Conservation (phyloP, 2,888 invertebrate genomes). For the Didymodactylos carnosus region DNA sequence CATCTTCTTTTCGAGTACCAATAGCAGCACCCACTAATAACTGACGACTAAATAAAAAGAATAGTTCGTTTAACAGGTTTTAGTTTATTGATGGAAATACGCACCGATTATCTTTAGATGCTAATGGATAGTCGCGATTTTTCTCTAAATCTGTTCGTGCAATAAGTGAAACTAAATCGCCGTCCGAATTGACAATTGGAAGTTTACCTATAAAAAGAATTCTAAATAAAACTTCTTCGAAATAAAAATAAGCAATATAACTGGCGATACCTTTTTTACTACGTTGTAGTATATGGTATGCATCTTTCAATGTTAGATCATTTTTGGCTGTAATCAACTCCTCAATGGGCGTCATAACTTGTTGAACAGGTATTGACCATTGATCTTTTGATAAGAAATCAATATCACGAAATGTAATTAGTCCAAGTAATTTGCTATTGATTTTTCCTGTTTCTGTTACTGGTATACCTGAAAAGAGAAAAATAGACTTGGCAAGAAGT, state of each 20-base stretch:
- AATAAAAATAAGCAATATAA: no score
- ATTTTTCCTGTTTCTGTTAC: conserved; percentile 58
- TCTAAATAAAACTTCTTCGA: no score
- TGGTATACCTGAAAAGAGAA: not conserved
- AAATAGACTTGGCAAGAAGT: not conserved
- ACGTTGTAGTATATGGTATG: conserved; percentile 76
- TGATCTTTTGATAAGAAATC: conserved; percentile 56
- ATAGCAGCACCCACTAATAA: conserved; percentile 34
- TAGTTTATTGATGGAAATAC: no score
- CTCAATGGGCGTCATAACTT: conserved; percentile 64
- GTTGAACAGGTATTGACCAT: conserved; percentile 27
- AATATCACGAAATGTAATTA: conserved; percentile 89
- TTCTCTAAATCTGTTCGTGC: conserved; percentile 95
- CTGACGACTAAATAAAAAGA: no score
- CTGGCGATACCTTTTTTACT: conserved; percentile 82
- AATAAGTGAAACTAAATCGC: conserved; percentile 71
- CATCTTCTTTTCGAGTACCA: conserved; percentile 52
- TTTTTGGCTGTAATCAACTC: conserved; percentile 70
- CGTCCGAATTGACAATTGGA: conserved; percentile 40
- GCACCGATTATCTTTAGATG: conserved; percentile 85
- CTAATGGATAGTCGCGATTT: conserved; percentile 79
- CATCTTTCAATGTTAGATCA: conserved; percentile 71
- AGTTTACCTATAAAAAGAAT: conserved; percentile 36
- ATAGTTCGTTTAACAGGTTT: no score
- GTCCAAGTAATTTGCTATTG: conserved; percentile 74